Evolutionary conservation across 2,113 vertebrate species (phyloP), one percentile per base, ranked within the genome.

Genomic region (Shinisaurus crocodilurus): DNA sequence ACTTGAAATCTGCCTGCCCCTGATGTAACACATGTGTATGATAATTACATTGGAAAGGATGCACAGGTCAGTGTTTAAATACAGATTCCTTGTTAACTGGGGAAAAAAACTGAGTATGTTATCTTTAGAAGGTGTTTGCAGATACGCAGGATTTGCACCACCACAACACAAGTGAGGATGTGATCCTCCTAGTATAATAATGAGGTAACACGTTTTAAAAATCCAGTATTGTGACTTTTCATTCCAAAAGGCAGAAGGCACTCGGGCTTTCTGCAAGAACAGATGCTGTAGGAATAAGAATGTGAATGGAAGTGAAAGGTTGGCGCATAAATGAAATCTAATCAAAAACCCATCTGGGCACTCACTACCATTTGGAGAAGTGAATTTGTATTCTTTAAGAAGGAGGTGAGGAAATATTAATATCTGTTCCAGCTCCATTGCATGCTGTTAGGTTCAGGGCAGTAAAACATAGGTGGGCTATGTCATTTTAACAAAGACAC

Each of bases 261-360:
- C 23, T 23, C 12, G 74, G 29, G n/a, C 54, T 60, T 86, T 75
- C 29, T 6, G 27, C n/a, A 87, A 37, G 50, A 76, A 32, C 85
- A 87, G n/a, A 76, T 76, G 57, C 50, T 40, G 37, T 87, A 57
- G 57, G 34, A 86, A 75, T 57, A 54, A 25, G 48, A 48, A 74
- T 54, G 69, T 37, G n/a, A 25, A 29, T 57, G 23, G 74, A 43
- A n/a, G 57, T 88, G 60, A 57, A 65, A 67, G 29, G 37, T 63
- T 87, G 12, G 48, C 60, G 40, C 75, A 88, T 88, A 88, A 65
- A 79, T 48, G 34, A 79, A 60, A 88, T 43, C 75, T 79, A 57
- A 79, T 76, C n/a, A 60, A 29, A 50, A 63, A 63, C 15, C 57
- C 27, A 75, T 88, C 32, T 79, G 7, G 43, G 40, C 60, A 18